phyloP scores from a whole-genome alignment of 2,113 vertebrate genomes.

The Nettapus auritus region DNA sequence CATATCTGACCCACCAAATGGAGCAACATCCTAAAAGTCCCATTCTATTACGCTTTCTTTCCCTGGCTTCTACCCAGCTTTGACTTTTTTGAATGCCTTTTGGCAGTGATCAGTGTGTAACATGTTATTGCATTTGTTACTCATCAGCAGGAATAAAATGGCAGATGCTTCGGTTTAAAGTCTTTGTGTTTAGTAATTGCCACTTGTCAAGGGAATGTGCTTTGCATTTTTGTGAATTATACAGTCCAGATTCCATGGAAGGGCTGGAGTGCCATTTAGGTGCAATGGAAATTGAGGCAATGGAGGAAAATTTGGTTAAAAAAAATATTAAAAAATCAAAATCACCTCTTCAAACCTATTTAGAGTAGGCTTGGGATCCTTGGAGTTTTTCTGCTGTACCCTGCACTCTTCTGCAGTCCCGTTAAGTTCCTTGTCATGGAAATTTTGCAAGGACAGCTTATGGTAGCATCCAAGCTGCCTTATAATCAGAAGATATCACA shows the following conservation, averaged over 20 bases:
- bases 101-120: background rate
- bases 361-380: background rate
- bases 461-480: background rate
- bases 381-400: background rate
- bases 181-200: background rate
- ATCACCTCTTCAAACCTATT: background rate
- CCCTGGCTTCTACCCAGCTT: background rate
- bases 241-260: background rate
- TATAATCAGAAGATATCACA: rapidly evolving
- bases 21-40: background rate
- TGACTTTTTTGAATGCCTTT: background rate
- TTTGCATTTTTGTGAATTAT: background rate
- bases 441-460: background rate
- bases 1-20: background rate
- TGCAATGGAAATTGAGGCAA: background rate
- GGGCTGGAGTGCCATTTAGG: rapidly evolving
- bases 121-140: background rate
- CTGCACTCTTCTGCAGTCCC: background rate
- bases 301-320: background rate
- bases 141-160: background rate
- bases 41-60: background rate
- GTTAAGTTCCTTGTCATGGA: background rate
- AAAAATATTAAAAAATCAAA: background rate
- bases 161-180: background rate
- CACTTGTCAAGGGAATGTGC: background rate